These are phyloP conservation scores for Nothoprocta perdicaria DNA, from an alignment of 2,113 vertebrate species.

Conservation along the genomic window DNA sequence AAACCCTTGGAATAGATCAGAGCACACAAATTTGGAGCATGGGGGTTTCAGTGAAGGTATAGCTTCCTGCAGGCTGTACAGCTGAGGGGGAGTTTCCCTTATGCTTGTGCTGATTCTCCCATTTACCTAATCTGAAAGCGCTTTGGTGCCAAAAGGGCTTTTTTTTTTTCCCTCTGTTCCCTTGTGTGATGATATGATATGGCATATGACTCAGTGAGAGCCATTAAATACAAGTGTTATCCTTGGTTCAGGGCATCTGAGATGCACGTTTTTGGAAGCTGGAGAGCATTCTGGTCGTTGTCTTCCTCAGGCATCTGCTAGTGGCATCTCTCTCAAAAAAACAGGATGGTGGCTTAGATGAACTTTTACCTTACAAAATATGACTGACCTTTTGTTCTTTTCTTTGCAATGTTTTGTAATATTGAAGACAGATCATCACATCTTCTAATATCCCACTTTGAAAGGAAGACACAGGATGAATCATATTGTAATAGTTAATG, in stretches of 20 bases:
- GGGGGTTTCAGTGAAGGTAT: not conserved
- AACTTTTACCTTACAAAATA: not conserved
- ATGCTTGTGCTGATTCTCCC: not conserved
- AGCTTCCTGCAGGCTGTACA: not conserved
- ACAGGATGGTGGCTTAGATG: not conserved
- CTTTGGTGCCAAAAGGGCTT: not conserved
- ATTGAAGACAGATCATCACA: not conserved
- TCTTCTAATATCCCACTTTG: not conserved
- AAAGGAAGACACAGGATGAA: not conserved
- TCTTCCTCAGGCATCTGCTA: not conserved
- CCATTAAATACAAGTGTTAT: not conserved
- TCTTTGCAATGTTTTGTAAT: not conserved
- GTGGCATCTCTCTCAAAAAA: not conserved
- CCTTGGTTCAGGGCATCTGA: not conserved
- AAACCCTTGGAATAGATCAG: not conserved
- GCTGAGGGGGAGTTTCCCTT: not conserved
- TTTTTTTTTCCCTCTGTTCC: not conserved
- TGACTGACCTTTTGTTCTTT: not conserved
- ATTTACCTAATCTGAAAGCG: not conserved
- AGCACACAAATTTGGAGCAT: not conserved
- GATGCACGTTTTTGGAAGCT: not conserved
- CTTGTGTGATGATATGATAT: not conserved
- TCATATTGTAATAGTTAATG: not conserved
- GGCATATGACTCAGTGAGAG: not conserved
- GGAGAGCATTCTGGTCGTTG: not conserved